A percentile compares a stretch with the other conserved stretches of the same genome.
Evolutionary conservation across 2,888 invertebrate genomes (phyloP).

Genomic region (Calliopum simillimum): DNA sequence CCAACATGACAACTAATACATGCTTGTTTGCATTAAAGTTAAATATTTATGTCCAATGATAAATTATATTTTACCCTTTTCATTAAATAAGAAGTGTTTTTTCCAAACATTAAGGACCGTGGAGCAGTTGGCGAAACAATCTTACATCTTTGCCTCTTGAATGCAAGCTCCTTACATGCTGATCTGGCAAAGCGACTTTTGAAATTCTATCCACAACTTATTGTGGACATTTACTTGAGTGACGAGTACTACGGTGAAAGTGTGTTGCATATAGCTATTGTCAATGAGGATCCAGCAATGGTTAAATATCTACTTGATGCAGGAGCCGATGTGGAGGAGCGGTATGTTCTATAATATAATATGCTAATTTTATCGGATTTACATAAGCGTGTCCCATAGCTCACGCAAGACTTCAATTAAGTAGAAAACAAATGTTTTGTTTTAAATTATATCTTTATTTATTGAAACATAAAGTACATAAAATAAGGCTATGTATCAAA

Average conservation of each 20-base stretch:
- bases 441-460: not conserved
- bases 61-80: too few species aligned
- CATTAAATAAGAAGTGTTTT: too few species aligned
- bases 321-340: conserved; percentile 90
- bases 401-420: too few species aligned
- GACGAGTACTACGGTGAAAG: conserved; percentile 99
- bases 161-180: conserved; percentile 90
- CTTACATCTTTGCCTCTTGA: conserved; percentile 91
- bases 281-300: conserved; percentile 98
- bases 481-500: too few species aligned
- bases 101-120: conserved; percentile 72
- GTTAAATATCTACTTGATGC: conserved; percentile 94
- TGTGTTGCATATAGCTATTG: conserved; percentile 96
- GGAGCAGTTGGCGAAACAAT: conserved; percentile 97
- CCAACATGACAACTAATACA: too few species aligned
- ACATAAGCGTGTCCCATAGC: too few species aligned
- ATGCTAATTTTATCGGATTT: not conserved
- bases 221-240: conserved; percentile 94
- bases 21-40: too few species aligned
- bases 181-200: conserved; percentile 93
- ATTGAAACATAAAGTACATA: too few species aligned
- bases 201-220: conserved; percentile 92
- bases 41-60: too few species aligned
- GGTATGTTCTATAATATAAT: conserved; percentile 48
- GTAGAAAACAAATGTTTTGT: too few species aligned